Conservation (phyloP, 2,797 vertebrate species). For the Coregonus ussuriensis region DNA sequence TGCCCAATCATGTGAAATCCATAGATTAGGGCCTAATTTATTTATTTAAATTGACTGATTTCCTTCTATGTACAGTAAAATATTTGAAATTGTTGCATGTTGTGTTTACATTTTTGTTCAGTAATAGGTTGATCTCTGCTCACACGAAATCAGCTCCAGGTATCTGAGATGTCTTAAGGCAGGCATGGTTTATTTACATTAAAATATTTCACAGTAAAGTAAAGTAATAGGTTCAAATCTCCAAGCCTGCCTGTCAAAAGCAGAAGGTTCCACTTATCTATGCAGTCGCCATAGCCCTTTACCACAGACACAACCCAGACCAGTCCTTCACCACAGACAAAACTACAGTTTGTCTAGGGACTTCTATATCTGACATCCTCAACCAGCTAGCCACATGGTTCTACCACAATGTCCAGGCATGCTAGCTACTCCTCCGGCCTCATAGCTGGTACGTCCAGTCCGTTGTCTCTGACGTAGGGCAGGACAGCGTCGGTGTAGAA, state of each 20-base stretch:
- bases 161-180: not conserved
- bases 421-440: constrained; percentile 65
- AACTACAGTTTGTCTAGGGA: not conserved
- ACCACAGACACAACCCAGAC: too few species aligned
- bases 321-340: not conserved
- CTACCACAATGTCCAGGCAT: not conserved
- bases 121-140: not conserved
- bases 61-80: too few species aligned
- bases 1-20: too few species aligned
- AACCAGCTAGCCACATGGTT: constrained; percentile 4
- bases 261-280: too few species aligned
- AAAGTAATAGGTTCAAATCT: too few species aligned
- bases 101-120: too few species aligned
- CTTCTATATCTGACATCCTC: constrained; percentile 22
- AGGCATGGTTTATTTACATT: not conserved
- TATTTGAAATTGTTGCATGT: too few species aligned
- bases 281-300: too few species aligned
- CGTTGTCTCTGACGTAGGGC: constrained; percentile 57
- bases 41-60: too few species aligned
- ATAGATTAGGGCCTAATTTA: too few species aligned
- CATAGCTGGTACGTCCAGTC: not conserved
- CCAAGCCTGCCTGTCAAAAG: too few species aligned
- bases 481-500: constrained; percentile 75
- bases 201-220: too few species aligned
- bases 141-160: not conserved